Evolutionary conservation across 92 coral and sea anemone species (phyloP), one percentile per base, ranked within the genome.

Genomic region (Phenganax marumi): DNA sequence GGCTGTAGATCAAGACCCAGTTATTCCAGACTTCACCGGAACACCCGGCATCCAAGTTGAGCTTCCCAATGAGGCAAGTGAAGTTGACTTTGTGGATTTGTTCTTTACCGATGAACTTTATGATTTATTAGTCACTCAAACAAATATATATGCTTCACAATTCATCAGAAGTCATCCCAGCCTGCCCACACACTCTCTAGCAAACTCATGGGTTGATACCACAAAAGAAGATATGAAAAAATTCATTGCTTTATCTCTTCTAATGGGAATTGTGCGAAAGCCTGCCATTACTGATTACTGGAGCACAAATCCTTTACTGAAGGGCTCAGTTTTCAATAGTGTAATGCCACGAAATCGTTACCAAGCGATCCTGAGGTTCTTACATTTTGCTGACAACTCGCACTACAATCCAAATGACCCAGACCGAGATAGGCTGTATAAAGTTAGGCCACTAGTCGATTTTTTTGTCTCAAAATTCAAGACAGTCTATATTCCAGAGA

Each of bases 391-490:
- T 69, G 50, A 85, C 88, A 81, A 85, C 64, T 8, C 26, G 21
- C 17, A 16, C 12, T 76, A 22, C 70, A 77, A 81, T 33, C 74
- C 89, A 14, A 76, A 75, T 64, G 85, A 81, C 68, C 64, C 84
- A 25, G 23, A 75, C 24, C 81, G 58, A 13, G 89, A 88, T 60
- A 54, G 75, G 18, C 54, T 88, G 10, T 81, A 55, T 80, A 88
- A 85, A 60, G 84, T 88, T 11, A 84, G 91, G 51, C 86, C 83
- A 5, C 50, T 75, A 24, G 77, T 84, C 23, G 82, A 87, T 46
- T 80, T 68, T 55, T 18, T 88, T 48, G 52, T 60, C 8, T 24
- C 56, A 8, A 85, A 79, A 39, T 88, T 88, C 74, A 79, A 81
- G 50, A 50, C 53, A 11, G 23, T 84, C 13, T 84, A 86, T 53